Conservation (phyloP, 2,113 vertebrate species). For the Takifugu flavidus region DNA sequence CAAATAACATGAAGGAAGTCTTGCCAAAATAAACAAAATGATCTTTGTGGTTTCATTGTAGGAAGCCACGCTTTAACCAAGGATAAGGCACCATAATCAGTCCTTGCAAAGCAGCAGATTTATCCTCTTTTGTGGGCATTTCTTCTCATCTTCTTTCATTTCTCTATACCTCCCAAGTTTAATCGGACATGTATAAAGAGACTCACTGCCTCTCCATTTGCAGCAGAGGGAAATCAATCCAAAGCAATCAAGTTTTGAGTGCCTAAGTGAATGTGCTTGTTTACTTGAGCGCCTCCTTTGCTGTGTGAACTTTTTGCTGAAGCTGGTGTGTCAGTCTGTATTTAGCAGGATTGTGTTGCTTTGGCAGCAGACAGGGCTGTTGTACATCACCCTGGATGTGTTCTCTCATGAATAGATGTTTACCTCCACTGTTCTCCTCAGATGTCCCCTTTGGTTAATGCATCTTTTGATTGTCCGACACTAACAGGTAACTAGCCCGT, state of each 20-base stretch:
- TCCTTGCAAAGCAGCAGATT: conserved; percentile 34
- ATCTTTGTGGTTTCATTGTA: too few species aligned
- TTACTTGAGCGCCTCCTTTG: conserved; percentile 1
- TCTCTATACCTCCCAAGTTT: conserved; percentile 40
- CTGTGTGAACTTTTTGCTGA: conserved; percentile 18
- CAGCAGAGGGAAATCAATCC: conserved; percentile 61
- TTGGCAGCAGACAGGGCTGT: conserved; percentile 50
- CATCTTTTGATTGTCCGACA: too few species aligned
- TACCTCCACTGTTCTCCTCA: conserved; percentile 10
- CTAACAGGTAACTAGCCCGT: too few species aligned
- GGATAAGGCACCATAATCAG: too few species aligned
- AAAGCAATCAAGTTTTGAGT: conserved; percentile 49
- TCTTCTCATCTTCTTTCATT: conserved; percentile 32
- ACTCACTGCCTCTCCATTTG: conserved; percentile 41
- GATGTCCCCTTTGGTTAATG: too few species aligned
- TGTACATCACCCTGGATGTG: conserved; percentile 57
- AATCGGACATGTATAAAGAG: conserved; percentile 59
- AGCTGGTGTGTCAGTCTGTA: conserved; percentile 21
- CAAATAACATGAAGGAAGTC: too few species aligned
- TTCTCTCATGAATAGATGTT: conserved; percentile 30
- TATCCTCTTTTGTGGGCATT: conserved; percentile 43
- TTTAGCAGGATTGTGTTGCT: conserved; percentile 21
- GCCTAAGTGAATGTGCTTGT: conserved; percentile 30
- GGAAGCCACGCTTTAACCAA: too few species aligned
- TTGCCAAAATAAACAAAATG: too few species aligned